Evolutionary conservation across 2,797 vertebrate genomes (phyloP), one percentile per base, ranked within the genome.

Genomic region (Lepilemur ruficaudatus): DNA sequence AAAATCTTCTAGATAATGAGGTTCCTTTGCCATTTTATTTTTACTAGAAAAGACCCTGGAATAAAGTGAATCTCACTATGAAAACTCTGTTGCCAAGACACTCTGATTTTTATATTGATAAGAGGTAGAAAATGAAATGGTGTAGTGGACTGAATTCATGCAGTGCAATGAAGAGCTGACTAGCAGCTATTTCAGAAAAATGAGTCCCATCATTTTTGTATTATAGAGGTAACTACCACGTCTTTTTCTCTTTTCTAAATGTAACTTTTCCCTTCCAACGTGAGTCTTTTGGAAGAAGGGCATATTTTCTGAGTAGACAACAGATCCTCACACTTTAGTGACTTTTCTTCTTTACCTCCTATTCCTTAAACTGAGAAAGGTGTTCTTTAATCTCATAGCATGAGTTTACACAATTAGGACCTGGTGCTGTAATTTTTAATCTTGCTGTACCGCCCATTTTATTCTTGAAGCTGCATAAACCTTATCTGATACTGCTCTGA

Each of bases 1-100:
- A 81, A 97, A 96, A 41, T 97, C 72, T 93, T 92, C 65, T 59
- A 50, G 95, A n/a, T 94, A 88, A 96, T 90, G 69, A 96, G 76
- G 28, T 92, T 89, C 23, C 81, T 89, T 82, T 93, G 82, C 55
- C 73, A 46, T 95, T 96, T 95, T 92, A 89, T 85, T 93, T 91
- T 65, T 93, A 9, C 28, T 94, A 73, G 73, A 93, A 89, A 96
- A 91, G 59, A 73, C 32, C 57, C 55, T 86, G 43, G 35, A 95
- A 9, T 80, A 93, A 92, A 65, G 89, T 55, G 72, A 93, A 41
- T 91, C 30, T 82, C 72, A 32, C 57, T 97, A 25, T 94, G 38
- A 94, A 95, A 89, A 94, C 38, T 12, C 38, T 55, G 20, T 97
- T 97, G 92, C 70, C 32, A 92, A 86, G 79, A 59, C 48, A 35